Evolutionary conservation across 2,888 invertebrate genomes (phyloP), one percentile per base, ranked within the genome.

Genomic region (Anticlea derivata): DNA sequence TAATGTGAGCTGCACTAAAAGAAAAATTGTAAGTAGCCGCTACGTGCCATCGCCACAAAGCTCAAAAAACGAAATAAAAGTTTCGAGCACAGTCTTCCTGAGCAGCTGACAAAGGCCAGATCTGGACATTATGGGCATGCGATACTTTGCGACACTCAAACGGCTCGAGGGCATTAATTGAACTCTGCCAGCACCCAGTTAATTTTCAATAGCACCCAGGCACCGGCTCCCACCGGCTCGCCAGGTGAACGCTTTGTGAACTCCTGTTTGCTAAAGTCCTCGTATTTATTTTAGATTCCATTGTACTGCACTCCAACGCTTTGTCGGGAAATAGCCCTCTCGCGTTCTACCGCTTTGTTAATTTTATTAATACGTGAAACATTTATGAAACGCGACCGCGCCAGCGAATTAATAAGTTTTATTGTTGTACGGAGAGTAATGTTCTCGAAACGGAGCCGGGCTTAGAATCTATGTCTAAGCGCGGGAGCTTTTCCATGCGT

Each of bases 331-430:
- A 86, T 86, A 83, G 85, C 86, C 86, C 84, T 81, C 81, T 75
- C 76, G 78, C 78, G 77, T 74, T 78, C 79, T 61, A 61, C 63
- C 73, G 83, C 87, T 88, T 89, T 89, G 90, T 89, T 88, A 89
- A 89, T 90, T 87, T 90, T 89, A 90, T 90, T 87, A 90, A 88
- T 88, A 86, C 82, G 81, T 89, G 82, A 89, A 90, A 89, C 88
- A 88, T 90, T 89, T 85, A 89, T 86, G 83, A 84, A 81, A 83
- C 85, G 75, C 83, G 75, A 83, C 88, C 85, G 84, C 87, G 76
- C 81, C 65, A 75, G 77, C 74, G 82, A 83, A 85, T 89, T 89
- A 86, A 89, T 89, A 86, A 88, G 83, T 86, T 87, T 85, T 86
- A 89, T 88, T 90, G 88, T 88, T 88, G 73, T 72, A 74, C 78